Evolutionary conservation across 1,140 invertebrate genomes (phyloP).

Genomic region (Agraylea sexmaculata): DNA sequence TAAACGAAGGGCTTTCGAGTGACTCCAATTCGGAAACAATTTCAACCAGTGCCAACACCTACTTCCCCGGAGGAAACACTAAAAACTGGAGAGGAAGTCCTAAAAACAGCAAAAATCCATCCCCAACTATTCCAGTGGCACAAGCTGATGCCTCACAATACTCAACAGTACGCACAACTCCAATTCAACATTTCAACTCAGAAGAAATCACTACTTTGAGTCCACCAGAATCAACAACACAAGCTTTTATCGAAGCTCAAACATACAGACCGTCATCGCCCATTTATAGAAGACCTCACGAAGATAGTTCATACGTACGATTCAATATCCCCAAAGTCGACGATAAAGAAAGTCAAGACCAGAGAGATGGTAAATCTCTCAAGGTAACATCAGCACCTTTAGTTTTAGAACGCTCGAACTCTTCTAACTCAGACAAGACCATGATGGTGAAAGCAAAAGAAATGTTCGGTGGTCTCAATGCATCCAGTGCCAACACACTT

Average conservation of each 20-base stretch:
- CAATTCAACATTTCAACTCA: not conserved
- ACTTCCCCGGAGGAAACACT: constrained; percentile 6
- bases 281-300: too few relatives aligned
- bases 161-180: constrained; percentile 16
- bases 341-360: too few relatives aligned
- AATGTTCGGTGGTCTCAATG: constrained; percentile 63
- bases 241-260: constrained; percentile 10
- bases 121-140: constrained; percentile 7
- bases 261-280: constrained; percentile 20
- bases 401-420: constrained; percentile 16
- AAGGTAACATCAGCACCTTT: constrained; percentile 6
- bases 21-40: constrained; percentile 13
- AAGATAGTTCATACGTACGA: too few relatives aligned
- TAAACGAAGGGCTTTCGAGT: constrained; percentile 50
- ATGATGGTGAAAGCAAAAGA: constrained; percentile 54
- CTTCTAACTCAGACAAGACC: constrained; percentile 35
- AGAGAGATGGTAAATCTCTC: constrained; percentile 21
- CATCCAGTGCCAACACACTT: constrained; percentile 56
- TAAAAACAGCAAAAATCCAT: constrained; percentile 1
- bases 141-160: constrained; percentile 10
- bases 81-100: constrained; percentile 8
- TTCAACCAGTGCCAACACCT: constrained; percentile 19
- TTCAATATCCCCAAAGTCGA: constrained; percentile 22
- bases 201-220: constrained; percentile 22
- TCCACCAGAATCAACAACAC: constrained; percentile 12